phyloP scores from a whole-genome alignment of 2,797 vertebrate species.

The Galago senegalensis region DNA sequence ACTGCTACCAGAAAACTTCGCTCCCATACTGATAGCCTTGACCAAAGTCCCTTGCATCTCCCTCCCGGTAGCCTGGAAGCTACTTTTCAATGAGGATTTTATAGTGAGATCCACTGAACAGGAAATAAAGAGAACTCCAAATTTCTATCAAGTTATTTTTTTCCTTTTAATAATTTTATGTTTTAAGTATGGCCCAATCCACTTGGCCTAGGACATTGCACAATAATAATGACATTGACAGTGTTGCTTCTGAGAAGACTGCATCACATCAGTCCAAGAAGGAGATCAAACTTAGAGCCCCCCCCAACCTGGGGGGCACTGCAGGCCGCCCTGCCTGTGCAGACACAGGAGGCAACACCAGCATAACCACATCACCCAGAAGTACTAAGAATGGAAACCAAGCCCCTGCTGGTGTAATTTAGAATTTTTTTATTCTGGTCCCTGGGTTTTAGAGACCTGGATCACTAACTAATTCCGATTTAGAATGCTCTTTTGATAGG shows the following conservation, averaged over 20 bases:
- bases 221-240: background rate
- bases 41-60: rapidly evolving
- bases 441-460: slow-evolving; percentile 87
- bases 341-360: slow-evolving; percentile 74
- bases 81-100: background rate
- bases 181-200: background rate
- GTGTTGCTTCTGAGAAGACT: rapidly evolving
- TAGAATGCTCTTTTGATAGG: slow-evolving; percentile 87
- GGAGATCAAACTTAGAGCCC: slow-evolving; percentile 9
- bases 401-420: slow-evolving; percentile 88
- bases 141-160: background rate
- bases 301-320: slow-evolving; percentile 15
- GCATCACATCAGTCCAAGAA: rapidly evolving
- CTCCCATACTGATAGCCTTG: background rate
- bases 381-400: slow-evolving; percentile 88
- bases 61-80: background rate
- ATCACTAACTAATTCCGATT: slow-evolving; percentile 89
- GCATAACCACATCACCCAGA: slow-evolving; percentile 82
- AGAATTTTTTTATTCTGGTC: slow-evolving; percentile 89
- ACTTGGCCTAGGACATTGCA: background rate
- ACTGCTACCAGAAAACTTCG: background rate
- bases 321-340: slow-evolving; percentile 60
- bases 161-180: background rate
- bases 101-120: background rate
- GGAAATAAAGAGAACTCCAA: background rate